These are phyloP conservation scores for Matsumurasca onukii DNA, from an alignment of 1,140 invertebrate genomes.

Conservation along the genomic window DNA sequence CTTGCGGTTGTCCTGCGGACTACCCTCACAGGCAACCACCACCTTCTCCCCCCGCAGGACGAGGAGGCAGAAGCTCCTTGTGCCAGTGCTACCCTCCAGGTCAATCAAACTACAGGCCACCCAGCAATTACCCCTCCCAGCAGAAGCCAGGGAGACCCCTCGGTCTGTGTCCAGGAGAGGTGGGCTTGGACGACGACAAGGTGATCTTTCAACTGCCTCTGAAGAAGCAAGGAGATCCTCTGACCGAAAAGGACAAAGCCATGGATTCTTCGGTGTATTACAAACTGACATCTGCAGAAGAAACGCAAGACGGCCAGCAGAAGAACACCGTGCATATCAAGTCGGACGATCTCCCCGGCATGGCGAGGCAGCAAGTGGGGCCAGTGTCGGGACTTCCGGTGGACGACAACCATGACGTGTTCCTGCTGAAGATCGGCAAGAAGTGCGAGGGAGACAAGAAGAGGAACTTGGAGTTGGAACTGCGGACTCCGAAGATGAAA, in stretches of 20 bases:
- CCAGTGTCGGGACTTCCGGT: slow-evolving; percentile 2
- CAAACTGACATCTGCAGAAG: slow-evolving; percentile 10
- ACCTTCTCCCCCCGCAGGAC: too few species aligned
- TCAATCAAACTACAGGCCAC: slow-evolving; percentile 21
- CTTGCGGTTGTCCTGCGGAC: not conserved
- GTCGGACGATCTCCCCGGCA: slow-evolving; percentile 4
- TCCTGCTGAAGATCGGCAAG: slow-evolving; percentile 20
- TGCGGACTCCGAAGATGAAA: slow-evolving; percentile 22
- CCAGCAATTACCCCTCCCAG: too few species aligned
- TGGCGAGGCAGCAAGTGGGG: not conserved
- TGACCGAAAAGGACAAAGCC: not conserved
- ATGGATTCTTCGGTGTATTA: slow-evolving; percentile 9
- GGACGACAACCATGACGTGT: slow-evolving; percentile 12
- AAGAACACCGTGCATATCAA: slow-evolving; percentile 9
- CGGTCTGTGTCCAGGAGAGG: slow-evolving; percentile 1
- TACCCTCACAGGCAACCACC: too few species aligned
- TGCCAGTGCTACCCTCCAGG: slow-evolving; percentile 34
- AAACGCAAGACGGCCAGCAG: not conserved
- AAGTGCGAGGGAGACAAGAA: slow-evolving; percentile 16
- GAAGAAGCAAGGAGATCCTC: slow-evolving; percentile 9
- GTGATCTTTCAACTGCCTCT: slow-evolving; percentile 19
- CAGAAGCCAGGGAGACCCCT: slow-evolving; percentile 1
- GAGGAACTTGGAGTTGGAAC: slow-evolving; percentile 16
- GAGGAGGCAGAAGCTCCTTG: too few species aligned
- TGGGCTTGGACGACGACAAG: slow-evolving; percentile 11